Evolutionary conservation across 1,140 invertebrate genomes (phyloP), one percentile per base, ranked within the genome.

Genomic region (Lepidostoma basale): DNA sequence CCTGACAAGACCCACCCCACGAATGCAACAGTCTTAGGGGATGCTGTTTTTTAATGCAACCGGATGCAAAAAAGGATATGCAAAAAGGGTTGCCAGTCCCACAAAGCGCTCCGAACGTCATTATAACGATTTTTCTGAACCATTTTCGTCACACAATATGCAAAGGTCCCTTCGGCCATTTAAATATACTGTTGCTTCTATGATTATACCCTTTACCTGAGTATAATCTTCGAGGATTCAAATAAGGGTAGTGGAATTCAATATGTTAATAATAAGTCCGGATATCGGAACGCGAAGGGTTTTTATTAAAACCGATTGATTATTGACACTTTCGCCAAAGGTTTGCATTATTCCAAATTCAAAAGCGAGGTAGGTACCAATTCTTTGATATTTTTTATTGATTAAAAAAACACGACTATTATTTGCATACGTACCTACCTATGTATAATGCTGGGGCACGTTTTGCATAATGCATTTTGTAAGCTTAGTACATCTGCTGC

Each of bases 221-320:
- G 16, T n/a, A 33, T 68, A 68, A 68, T 68, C 67, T 68, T 68
- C 44, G 36, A 68, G 58, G 44, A n/a, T 56, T 16, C 44, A 36
- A 22, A 28, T n/a, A 12, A 33, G 58, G 59, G 47, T 54, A 52
- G 45, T 16, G 25, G 26, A 63, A 47, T 52, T 36, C 44, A 49
- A 49, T 63, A 63, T 63, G 63, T 58, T 66, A 66, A 66, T 66
- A 66, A 66, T 66, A 66, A 30, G 28, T 67, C 39, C 56, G 44
- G 40, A 63, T 65, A 65, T 67, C 14, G 23, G 14, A 20, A 40
- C 39, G 18, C n/a, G 9, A 54, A 26, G 47, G 47, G 47, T 66
- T 42, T 25, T 58, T 70, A 70, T 70, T 70, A 39, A 70, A 70
- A 70, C 69, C 44, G 44, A 70, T 70, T 67, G 69, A 70, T 70